Conservation (phyloP, 2,113 vertebrate species). For the Diphyllodes magnificus region DNA sequence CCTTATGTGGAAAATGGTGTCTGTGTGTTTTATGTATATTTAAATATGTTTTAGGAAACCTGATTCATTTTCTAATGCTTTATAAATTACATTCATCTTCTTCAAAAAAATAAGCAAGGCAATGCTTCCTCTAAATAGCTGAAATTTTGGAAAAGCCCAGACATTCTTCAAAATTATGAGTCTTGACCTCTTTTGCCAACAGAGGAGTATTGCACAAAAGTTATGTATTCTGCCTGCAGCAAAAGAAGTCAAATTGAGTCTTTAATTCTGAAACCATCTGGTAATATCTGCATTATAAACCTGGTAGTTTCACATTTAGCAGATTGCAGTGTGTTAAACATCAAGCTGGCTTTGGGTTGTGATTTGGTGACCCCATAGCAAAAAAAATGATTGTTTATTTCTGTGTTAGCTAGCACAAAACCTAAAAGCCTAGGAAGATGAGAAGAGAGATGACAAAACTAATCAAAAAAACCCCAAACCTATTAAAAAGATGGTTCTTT, state of each 20-base stretch:
- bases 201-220: slow-evolving; percentile 14
- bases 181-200: slow-evolving; percentile 15
- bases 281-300: not conserved
- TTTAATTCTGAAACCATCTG: slow-evolving; percentile 40
- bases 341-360: not conserved
- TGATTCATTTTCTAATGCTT: not conserved
- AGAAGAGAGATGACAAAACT: not conserved
- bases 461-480: not conserved
- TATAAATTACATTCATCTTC: not conserved
- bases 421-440: not conserved
- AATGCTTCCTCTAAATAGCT: not conserved
- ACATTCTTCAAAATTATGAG: not conserved
- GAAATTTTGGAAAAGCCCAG: not conserved
- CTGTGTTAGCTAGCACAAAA: not conserved
- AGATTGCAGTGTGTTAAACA: not conserved
- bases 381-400: not conserved
- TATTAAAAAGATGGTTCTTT: not conserved
- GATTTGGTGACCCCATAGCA: not conserved
- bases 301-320: not conserved
- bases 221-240: slow-evolving; percentile 21
- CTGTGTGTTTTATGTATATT: not conserved
- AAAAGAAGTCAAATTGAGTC: slow-evolving; percentile 32
- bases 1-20: not conserved
- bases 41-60: not conserved
- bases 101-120: not conserved